Percentiles rank a stretch among this genome's conserved stretches.
These are phyloP conservation scores for Anoplolepis gracilipes DNA, from an alignment of 1,140 invertebrate genomes.

Conservation along the genomic window DNA sequence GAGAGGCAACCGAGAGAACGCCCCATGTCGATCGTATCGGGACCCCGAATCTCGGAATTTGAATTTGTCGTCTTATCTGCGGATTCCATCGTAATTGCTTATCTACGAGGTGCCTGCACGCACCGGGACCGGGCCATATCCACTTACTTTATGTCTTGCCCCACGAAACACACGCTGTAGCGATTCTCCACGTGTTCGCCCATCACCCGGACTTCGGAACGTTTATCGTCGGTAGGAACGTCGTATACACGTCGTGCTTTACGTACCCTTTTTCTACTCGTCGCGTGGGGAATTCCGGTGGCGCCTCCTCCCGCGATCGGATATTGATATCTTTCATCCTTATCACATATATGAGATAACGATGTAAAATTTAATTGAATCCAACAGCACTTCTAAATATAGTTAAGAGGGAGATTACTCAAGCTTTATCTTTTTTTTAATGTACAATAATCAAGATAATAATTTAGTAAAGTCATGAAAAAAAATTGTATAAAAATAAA, in stretches of 20 bases:
- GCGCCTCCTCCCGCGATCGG: slow-evolving; percentile 39
- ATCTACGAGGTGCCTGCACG: slow-evolving; percentile 79
- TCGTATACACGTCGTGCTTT: slow-evolving; percentile 44
- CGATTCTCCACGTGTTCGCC: slow-evolving; percentile 67
- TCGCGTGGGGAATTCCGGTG: slow-evolving; percentile 59
- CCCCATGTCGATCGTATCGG: slow-evolving; percentile 78
- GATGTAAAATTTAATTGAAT: slow-evolving; percentile 12
- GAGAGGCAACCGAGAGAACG: not conserved
- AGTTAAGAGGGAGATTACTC: not conserved
- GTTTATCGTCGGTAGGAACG: slow-evolving; percentile 62
- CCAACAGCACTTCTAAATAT: not conserved
- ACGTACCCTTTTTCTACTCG: slow-evolving; percentile 16
- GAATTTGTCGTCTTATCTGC: slow-evolving; percentile 80
- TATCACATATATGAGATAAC: not conserved
- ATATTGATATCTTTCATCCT: slow-evolving; percentile 14
- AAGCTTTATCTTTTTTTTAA: not conserved
- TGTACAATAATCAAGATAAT: not conserved
- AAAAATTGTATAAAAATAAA: not conserved
- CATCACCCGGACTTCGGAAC: slow-evolving; percentile 62
- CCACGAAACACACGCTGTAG: slow-evolving; percentile 61
- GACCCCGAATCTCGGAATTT: slow-evolving; percentile 80
- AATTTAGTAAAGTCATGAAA: not conserved
- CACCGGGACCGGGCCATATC: slow-evolving; percentile 61
- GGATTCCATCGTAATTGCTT: slow-evolving; percentile 84
- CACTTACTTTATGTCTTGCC: slow-evolving; percentile 64